phyloP scores from a whole-genome alignment of 2,797 vertebrate genomes.

The Hypotaenidia okinawae region DNA sequence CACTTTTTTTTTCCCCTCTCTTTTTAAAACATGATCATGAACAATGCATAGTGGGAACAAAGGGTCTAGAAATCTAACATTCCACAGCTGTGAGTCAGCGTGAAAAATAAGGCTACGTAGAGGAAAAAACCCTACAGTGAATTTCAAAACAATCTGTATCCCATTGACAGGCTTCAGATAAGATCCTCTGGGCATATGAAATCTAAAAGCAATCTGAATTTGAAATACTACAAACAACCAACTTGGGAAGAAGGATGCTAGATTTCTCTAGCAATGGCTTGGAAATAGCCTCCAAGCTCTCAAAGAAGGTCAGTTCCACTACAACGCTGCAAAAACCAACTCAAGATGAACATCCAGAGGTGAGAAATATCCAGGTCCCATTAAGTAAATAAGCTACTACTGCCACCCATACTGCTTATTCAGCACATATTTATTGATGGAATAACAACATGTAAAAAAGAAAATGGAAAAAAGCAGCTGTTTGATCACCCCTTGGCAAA shows the following conservation, averaged over 20 bases:
- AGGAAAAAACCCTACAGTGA: background rate
- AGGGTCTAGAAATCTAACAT: slow-evolving; percentile 57
- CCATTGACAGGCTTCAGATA: slow-evolving; percentile 41
- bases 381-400: background rate
- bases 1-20: fast-evolving
- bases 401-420: background rate
- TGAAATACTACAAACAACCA: too few relatives aligned
- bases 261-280: background rate
- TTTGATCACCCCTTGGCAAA: background rate
- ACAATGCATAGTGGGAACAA: slow-evolving; percentile 66
- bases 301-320: background rate
- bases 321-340: background rate
- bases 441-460: background rate
- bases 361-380: background rate
- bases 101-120: slow-evolving; percentile 55
- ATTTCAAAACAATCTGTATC: slow-evolving; percentile 60
- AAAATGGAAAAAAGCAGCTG: too few relatives aligned
- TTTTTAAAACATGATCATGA: slow-evolving; percentile 19
- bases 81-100: slow-evolving; percentile 61
- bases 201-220: background rate
- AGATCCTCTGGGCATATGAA: background rate
- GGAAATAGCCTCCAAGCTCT: background rate
- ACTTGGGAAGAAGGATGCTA: background rate
- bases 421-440: background rate
- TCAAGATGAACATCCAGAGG: background rate